Evolutionary conservation across 2,113 vertebrate species (phyloP), one percentile per base, ranked within the genome.

Genomic region (Thunnus thynnus): DNA sequence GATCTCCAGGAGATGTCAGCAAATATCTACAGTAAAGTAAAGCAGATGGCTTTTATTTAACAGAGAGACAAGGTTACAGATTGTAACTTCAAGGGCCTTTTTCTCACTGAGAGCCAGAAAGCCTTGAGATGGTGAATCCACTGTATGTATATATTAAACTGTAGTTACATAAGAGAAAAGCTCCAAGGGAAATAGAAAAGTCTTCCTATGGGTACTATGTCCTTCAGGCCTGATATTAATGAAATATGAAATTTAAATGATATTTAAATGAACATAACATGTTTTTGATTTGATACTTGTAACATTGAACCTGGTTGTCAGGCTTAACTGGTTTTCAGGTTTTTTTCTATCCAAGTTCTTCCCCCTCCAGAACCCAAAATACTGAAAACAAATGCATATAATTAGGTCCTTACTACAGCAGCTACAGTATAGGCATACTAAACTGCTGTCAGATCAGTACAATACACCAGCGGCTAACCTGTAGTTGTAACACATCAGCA

Each of bases 1-100:
- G 0, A 62, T 82, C 1, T 80, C 93, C 93, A 93, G 87, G 54
- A 94, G 93, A 89, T 91, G 93, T 81, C 93, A 92, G 89, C 88
- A 94, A 48, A 90, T 71, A 64, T 72, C 80, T 66, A 54, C 51
- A 80, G 50, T 67, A 52, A 60, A 4, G 46, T 46, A 74, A 14
- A 65, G 3, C 9, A 20, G n/a, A 17, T 5, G 7, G 11, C 8
- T 25, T 32, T 13, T 50, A 25, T 62, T 64, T 4, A 57, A 78
- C 68, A 68, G 44, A 51, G n/a, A 69, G 66, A 58, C 65, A 6
- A 27, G 27, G 65, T 52, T 65, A 52, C 57, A 72, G 13, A 70
- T 41, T 9, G 17, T 58, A 30, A 64, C 44, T 30, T n/a, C 41
- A 70, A 86, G 17, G 65, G 41, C 27, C 27, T 67, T 17, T 30